Evolutionary conservation across 2,113 vertebrate genomes (phyloP).

Genomic region (Nibea coibor): DNA sequence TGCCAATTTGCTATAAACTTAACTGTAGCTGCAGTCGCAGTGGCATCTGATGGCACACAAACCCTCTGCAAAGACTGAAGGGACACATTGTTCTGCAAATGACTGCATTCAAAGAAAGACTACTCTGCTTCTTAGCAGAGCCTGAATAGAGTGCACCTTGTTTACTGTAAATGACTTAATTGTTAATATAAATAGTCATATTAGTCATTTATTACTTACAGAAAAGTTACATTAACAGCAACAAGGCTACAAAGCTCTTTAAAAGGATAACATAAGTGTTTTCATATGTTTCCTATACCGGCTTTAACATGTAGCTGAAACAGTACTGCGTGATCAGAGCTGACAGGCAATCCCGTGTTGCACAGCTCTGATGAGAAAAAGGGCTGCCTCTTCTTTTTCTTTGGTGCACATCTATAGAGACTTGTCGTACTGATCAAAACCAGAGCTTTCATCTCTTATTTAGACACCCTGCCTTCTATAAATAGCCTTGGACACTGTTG

Average conservation of each 20-base stretch:
- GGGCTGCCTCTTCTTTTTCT: constrained; percentile 34
- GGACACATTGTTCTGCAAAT: constrained; percentile 40
- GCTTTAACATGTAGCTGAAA: neutral
- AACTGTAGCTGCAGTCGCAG: neutral
- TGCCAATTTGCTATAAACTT: constrained; percentile 25
- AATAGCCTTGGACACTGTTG: constrained; percentile 52
- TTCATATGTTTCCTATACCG: neutral
- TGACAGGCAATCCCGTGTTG: constrained; percentile 31
- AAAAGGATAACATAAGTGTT: neutral
- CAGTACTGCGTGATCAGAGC: constrained; percentile 19
- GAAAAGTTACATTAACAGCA: neutral
- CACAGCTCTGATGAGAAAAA: constrained; percentile 24
- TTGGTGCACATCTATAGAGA: constrained; percentile 43
- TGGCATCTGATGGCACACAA: neutral
- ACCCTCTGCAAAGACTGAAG: constrained; percentile 14
- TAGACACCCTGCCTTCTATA: constrained; percentile 64
- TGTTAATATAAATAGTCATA: constrained; percentile 14
- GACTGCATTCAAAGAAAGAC: constrained; percentile 11
- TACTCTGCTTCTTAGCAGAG: constrained; percentile 13
- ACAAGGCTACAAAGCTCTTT: neutral
- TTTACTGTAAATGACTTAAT: constrained; percentile 18
- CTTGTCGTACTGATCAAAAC: constrained; percentile 62
- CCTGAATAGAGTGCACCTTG: neutral
- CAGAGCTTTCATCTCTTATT: constrained; percentile 75
- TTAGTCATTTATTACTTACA: neutral